Base-by-base conservation (phyloP, 2,888 invertebrate genomes). In the Norana najaformis region DNA sequence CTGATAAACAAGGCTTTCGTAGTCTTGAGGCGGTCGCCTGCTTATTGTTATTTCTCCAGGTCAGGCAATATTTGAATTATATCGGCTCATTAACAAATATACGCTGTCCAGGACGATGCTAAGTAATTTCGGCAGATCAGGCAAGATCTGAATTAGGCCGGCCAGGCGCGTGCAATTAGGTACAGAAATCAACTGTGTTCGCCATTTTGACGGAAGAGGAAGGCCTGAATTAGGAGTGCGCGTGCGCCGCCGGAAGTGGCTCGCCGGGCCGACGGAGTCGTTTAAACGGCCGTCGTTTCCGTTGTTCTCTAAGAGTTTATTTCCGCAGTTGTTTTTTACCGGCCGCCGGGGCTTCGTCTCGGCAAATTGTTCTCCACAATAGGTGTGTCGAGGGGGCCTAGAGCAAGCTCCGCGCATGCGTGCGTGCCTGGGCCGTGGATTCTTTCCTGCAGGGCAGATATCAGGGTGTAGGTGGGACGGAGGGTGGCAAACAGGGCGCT, bases 1-100 rank as follows among this genome's bases (percentile, higher is more conserved):
- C n/a, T 69, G 69, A 69, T 69, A n/a, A 69, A 69, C 69, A 5
- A 13, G 69, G 69, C 69, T 4, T 47, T 47, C 23, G 47, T 47
- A 20, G 69, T 69, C 69, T 69, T 69, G 69, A n/a, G 69, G 4
- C 69, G 69, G 69, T 69, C 69, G 69, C n/a, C n/a, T 8, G 69
- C 69, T 30, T 69, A 69, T 69, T 85, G 85, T 85, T 85, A 37
- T 85, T 85, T 85, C 85, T 85, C 23, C 85, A 37, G 37, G 85
- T 85, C 85, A 85, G 16, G 85, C 85, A 36, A 85, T 36, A 37
- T 85, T 85, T 85, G 85, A 85, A 37, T 85, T 85, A 37, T 85
- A 85, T n/a, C 85, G 85, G 37, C 36, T 37, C 36, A 85, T 85
- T 85, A 69, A 8, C 69, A 69, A 69, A 69, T 69, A 69, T n/a